Conservation (phyloP, 2,888 invertebrate species). For the Agrochola circellaris region DNA sequence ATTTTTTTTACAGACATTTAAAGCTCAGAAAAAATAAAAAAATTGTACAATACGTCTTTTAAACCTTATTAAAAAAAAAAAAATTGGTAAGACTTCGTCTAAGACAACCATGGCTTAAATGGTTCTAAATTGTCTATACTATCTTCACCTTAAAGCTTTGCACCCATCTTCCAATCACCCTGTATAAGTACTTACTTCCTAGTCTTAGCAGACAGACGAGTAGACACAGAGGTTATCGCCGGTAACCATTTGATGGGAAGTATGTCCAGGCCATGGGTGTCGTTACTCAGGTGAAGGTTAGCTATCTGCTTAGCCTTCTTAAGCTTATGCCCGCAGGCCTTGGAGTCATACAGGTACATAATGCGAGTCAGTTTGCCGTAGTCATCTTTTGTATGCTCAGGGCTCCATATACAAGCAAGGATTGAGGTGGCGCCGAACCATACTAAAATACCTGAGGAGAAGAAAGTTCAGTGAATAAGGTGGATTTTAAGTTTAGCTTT, state of each 20-base stretch:
- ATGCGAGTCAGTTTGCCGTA: conserved; percentile 79
- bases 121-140: too few relatives aligned
- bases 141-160: too few relatives aligned
- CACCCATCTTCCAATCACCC: too few relatives aligned
- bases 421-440: conserved; percentile 72
- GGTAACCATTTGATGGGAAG: conserved; percentile 75
- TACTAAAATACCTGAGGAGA: conserved; percentile 75
- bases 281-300: conserved; percentile 75
- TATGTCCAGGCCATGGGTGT: conserved; percentile 72
- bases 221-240: conserved; percentile 73
- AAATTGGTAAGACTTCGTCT: too few relatives aligned
- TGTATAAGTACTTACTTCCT: conserved; percentile 75
- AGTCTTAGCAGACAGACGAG: conserved; percentile 77
- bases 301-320: conserved; percentile 62
- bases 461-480: neutral
- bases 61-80: too few relatives aligned
- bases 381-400: conserved; percentile 71
- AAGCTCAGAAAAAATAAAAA: too few relatives aligned
- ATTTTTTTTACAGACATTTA: too few relatives aligned
- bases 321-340: conserved; percentile 75
- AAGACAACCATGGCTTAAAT: too few relatives aligned
- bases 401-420: conserved; percentile 78
- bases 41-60: too few relatives aligned
- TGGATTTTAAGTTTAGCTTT: neutral
- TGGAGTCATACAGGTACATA: conserved; percentile 84